Percentiles rank a stretch among this genome's conserved stretches.
phyloP scores from a whole-genome alignment of 2,888 invertebrate species.

The Meiosimyza decipiens region DNA sequence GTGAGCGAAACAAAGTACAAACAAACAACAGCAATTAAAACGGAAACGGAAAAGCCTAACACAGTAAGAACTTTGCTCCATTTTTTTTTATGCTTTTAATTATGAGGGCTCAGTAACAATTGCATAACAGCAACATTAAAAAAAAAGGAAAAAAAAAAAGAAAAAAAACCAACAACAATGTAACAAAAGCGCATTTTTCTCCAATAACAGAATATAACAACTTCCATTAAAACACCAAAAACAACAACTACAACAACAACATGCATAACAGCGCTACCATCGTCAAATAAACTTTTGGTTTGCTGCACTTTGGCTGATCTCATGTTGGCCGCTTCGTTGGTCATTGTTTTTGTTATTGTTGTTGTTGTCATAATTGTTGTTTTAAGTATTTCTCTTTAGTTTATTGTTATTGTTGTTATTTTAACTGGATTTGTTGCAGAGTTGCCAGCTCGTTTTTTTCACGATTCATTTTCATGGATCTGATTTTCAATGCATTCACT shows the following conservation, averaged over 20 bases:
- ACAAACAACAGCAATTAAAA: slow-evolving; percentile 42
- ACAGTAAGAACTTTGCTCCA: slow-evolving; percentile 20
- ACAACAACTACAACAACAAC: slow-evolving; percentile 33
- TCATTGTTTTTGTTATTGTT: slow-evolving; percentile 4
- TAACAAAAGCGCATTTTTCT: slow-evolving; percentile 2
- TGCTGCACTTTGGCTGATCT: slow-evolving; percentile 38
- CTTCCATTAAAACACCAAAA: neutral
- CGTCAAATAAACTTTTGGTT: slow-evolving; percentile 34
- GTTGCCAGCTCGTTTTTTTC: slow-evolving; percentile 21
- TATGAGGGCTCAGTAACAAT: slow-evolving; percentile 38
- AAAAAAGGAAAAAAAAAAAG: too few relatives aligned
- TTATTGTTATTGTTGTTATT: too few relatives aligned
- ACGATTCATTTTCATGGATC: slow-evolving; percentile 2
- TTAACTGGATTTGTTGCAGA: neutral
- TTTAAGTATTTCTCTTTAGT: neutral
- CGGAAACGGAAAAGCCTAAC: slow-evolving; percentile 42
- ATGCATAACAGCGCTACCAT: slow-evolving; percentile 23
- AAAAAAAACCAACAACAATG: neutral
- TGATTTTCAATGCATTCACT: slow-evolving; percentile 31
- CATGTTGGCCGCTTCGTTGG: slow-evolving; percentile 30
- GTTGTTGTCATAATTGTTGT: slow-evolving; percentile 15
- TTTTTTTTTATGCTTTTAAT: slow-evolving; percentile 38
- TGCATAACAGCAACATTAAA: neutral
- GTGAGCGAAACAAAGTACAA: too few relatives aligned
- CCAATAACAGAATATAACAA: slow-evolving; percentile 16